Base-by-base conservation (phyloP, 1,140 invertebrate genomes). In the Drosophila pallidifrons region DNA sequence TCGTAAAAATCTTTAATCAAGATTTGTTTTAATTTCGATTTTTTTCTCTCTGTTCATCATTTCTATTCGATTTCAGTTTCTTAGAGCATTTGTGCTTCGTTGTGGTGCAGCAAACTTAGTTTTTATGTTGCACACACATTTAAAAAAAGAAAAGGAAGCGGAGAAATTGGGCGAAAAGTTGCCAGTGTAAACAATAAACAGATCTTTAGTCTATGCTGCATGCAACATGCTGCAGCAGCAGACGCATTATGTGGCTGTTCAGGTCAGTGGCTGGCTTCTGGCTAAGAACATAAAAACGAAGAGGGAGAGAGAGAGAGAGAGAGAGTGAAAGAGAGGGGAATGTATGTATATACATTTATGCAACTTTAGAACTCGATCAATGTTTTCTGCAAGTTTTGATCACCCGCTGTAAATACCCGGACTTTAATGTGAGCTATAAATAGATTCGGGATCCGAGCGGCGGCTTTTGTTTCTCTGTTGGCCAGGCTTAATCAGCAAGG, bases 121-220 rank as follows among this genome's bases (percentile, higher is more conserved):
- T 64, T 69, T 68, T 55, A 47, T 71, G 25, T 60, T n/a, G 41
- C 59, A 54, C 46, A 46, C 64, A 47, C 55, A 59, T 49, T 7
- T 38, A 57, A 51, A 52, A 45, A 11, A 11, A 38, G 7, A 3
- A 38, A 38, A 38, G 15, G 35, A 35, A 25, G 45, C 10, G 10
- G 2, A 46, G 57, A 35, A 28, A 32, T 28, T 38, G 35, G 35
- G 35, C 47, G 47, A 25, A 49, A 13, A 25, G 45, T 59, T 52
- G 10, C 65, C 63, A 80, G 63, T 85, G 81, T 85, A 83, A 83
- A 83, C 81, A 85, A 83, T 83, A 85, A 85, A 80, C 81, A 83
- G 81, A 85, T 85, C 81, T 83, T 85, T 72, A 65, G 75, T 47
- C 60, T 79, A 51, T 63, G 54, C 63, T 54, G 45, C 55, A 41